phyloP scores from a whole-genome alignment of 2,888 invertebrate genomes.

The Zygogramma bicolorata region DNA sequence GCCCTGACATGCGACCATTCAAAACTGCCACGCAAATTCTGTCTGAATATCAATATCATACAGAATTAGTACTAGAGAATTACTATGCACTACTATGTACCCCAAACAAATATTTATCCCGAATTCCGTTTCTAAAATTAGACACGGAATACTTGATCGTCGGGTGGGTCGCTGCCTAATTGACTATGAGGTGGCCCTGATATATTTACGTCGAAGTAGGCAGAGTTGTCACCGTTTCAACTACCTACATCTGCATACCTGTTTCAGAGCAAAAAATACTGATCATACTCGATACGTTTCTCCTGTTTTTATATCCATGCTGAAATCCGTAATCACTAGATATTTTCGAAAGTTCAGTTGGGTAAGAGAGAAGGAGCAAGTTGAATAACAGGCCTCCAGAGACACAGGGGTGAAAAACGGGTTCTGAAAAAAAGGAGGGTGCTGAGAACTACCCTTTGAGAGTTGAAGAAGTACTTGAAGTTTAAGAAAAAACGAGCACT shows the following conservation, averaged over 20 bases:
- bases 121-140: constrained; percentile 1
- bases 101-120: constrained; percentile 12
- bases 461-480: too few relatives aligned
- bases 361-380: too few relatives aligned
- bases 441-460: too few relatives aligned
- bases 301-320: too few relatives aligned
- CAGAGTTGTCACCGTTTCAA: background rate
- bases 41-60: background rate
- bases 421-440: too few relatives aligned
- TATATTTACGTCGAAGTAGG: background rate
- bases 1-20: background rate
- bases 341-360: too few relatives aligned
- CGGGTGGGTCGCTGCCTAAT: background rate
- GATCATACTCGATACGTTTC: background rate
- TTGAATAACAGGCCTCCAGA: too few relatives aligned
- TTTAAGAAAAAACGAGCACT: too few relatives aligned
- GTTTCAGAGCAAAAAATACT: background rate
- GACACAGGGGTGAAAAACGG: too few relatives aligned
- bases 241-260: background rate
- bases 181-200: background rate
- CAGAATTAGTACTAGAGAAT: background rate
- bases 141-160: background rate
- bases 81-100: background rate
- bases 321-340: too few relatives aligned
- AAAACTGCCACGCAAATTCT: background rate